These are phyloP conservation scores for Ia io DNA, from an alignment of 2,113 vertebrate species.

Conservation along the genomic window DNA sequence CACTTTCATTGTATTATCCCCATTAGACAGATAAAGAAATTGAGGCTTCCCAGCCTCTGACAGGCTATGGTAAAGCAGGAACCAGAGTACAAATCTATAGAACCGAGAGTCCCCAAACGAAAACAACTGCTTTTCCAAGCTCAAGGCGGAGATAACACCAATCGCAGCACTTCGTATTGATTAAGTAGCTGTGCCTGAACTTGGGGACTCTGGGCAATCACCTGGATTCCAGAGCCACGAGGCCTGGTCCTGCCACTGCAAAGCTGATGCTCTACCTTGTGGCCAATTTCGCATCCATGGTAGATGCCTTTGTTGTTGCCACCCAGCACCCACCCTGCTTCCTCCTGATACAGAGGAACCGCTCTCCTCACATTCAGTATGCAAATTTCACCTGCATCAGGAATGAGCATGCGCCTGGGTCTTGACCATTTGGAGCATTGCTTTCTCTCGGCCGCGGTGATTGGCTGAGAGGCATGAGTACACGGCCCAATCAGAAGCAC, in stretches of 20 bases:
- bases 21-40: not conserved
- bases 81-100: not conserved
- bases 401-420: too few species aligned
- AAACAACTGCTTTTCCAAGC: not conserved
- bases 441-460: not conserved
- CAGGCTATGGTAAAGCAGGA: not conserved
- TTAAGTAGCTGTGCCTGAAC: not conserved
- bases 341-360: not conserved
- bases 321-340: not conserved
- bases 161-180: not conserved
- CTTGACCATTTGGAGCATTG: not conserved
- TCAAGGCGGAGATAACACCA: accelerated
- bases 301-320: not conserved
- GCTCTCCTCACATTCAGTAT: not conserved
- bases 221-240: not conserved
- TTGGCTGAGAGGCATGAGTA: not conserved
- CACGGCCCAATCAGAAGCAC: not conserved
- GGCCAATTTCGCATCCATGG: not conserved
- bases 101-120: not conserved
- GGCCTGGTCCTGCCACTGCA: not conserved
- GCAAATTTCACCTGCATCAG: not conserved
- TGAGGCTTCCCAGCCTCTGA: not conserved
- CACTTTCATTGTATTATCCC: not conserved
- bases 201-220: not conserved
- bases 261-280: not conserved